Evolutionary conservation across 2,888 invertebrate genomes (phyloP).

Genomic region (Idaea straminata): DNA sequence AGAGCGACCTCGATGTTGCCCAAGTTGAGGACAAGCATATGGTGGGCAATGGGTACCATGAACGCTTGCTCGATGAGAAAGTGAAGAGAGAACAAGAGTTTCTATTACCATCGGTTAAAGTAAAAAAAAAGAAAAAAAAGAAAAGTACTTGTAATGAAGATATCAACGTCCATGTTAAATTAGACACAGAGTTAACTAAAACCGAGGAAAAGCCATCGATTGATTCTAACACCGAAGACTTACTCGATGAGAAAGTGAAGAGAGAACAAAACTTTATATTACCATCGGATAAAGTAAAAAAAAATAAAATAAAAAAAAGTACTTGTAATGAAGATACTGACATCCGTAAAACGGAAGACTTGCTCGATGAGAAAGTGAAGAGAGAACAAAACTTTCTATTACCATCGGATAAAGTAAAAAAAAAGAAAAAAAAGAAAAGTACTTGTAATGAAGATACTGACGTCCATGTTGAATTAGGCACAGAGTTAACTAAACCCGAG

Average conservation of each 20-base stretch:
- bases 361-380: conserved; percentile 45
- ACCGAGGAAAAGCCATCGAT: too few relatives aligned
- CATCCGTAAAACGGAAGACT: too few relatives aligned
- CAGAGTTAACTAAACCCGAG: too few relatives aligned
- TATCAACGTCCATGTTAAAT: conserved; percentile 1
- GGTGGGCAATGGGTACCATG: conserved; percentile 29
- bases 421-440: conserved; percentile 34
- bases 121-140: conserved; percentile 32
- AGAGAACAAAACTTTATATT: conserved; percentile 34
- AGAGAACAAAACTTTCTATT: conserved; percentile 34
- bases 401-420: conserved; percentile 23
- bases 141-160: conserved; percentile 28
- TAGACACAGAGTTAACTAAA: too few relatives aligned
- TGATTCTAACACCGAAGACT: too few relatives aligned
- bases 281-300: conserved; percentile 23
- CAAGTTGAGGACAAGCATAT: not conserved
- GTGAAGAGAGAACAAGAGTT: conserved; percentile 46
- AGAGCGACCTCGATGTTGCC: conserved; percentile 42
- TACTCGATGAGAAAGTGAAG: conserved; percentile 45
- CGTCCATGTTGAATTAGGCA: too few relatives aligned
- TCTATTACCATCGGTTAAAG: conserved; percentile 19
- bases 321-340: conserved; percentile 21
- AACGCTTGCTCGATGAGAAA: conserved; percentile 42
- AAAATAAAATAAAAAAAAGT: conserved; percentile 34
- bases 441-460: conserved; percentile 21